phyloP scores from a whole-genome alignment of 2,797 vertebrate genomes.

The Anniella stebbinsi region DNA sequence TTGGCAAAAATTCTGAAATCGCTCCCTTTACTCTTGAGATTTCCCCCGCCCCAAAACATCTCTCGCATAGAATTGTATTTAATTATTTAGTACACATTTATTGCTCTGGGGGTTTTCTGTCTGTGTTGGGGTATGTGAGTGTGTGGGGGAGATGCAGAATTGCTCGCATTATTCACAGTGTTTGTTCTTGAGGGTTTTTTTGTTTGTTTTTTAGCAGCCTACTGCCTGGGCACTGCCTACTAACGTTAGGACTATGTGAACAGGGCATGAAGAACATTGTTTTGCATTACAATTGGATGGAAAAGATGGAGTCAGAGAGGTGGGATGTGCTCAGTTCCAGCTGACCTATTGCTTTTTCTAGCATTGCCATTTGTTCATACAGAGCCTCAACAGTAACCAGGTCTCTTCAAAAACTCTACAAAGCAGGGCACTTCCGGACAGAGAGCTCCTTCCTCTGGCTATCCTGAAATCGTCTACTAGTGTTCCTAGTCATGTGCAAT shows the following conservation, averaged over 20 bases:
- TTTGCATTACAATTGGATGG: neutral
- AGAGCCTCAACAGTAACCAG: neutral
- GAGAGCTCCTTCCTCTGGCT: neutral
- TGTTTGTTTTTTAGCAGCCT: neutral
- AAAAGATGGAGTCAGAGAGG: neutral
- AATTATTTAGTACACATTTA: slow-evolving; percentile 42
- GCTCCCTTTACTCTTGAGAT: neutral
- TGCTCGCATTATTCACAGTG: slow-evolving; percentile 21
- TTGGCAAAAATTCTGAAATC: neutral
- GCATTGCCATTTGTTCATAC: neutral
- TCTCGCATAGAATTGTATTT: slow-evolving; percentile 12
- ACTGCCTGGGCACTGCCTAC: slow-evolving; percentile 49
- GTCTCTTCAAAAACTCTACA: neutral
- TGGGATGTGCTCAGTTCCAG: neutral
- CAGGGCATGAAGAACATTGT: neutral
- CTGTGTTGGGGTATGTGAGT: neutral
- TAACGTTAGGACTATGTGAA: slow-evolving; percentile 29
- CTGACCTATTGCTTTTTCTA: neutral
- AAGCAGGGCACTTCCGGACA: neutral
- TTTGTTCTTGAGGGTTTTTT: slow-evolving; percentile 26
- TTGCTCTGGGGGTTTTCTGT: slow-evolving; percentile 17
- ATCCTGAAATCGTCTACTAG: neutral
- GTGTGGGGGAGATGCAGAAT: neutral
- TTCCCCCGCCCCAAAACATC: neutral
- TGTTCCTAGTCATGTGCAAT: neutral